These are phyloP conservation scores for Tetrao urogallus DNA, from an alignment of 2,113 vertebrate genomes.

Conservation along the genomic window DNA sequence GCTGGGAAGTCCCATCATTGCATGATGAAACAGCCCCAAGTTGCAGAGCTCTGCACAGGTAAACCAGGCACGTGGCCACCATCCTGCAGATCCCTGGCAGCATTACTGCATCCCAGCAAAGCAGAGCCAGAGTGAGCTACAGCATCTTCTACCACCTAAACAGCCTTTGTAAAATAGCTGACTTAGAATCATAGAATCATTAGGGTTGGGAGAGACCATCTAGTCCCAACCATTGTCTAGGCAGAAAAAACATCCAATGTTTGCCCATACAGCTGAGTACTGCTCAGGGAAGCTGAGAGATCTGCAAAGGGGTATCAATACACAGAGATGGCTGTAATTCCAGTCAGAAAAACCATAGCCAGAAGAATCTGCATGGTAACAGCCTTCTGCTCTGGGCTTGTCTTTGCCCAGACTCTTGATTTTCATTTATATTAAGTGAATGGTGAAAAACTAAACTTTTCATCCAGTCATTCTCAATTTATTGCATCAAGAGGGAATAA, in stretches of 20 bases:
- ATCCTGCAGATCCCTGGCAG: background rate
- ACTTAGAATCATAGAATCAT: too few species aligned
- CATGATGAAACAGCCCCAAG: background rate
- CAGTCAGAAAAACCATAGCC: background rate
- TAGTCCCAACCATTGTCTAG: too few species aligned
- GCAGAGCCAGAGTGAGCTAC: background rate
- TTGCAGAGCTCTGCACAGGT: background rate
- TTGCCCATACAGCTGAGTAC: background rate
- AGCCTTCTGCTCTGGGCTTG: background rate
- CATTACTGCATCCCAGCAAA: background rate
- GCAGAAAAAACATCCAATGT: background rate
- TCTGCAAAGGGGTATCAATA: background rate
- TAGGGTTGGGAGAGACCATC: too few species aligned
- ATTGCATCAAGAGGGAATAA: constrained; percentile 58
- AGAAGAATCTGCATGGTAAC: background rate
- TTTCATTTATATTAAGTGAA: constrained; percentile 32
- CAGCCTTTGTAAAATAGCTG: background rate
- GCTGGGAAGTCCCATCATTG: background rate
- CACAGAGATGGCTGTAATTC: background rate
- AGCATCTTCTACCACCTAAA: background rate
- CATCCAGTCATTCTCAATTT: constrained; percentile 47
- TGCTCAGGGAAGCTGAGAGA: background rate
- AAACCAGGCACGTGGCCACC: background rate
- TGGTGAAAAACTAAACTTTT: constrained; percentile 8
- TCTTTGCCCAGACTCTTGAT: constrained; percentile 21